Conservation (phyloP, 2,888 invertebrate genomes). For the Agapostemon virescens region DNA sequence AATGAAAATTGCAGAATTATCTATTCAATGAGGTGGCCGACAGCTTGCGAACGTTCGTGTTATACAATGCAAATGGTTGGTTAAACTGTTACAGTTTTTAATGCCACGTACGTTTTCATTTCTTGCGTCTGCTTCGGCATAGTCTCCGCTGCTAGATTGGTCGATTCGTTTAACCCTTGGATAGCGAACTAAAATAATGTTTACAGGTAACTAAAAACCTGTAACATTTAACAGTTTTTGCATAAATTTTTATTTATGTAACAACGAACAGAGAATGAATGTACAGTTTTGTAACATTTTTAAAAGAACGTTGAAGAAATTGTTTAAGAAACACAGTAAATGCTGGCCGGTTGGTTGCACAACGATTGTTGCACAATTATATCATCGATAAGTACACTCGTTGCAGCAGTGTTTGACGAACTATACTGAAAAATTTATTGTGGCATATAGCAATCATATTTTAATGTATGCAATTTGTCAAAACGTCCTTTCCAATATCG, state of each 20-base stretch:
- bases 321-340: background rate
- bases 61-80: background rate
- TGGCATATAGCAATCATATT: background rate
- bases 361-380: background rate
- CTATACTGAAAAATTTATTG: background rate
- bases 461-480: background rate
- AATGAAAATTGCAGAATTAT: slow-evolving; percentile 10
- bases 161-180: background rate
- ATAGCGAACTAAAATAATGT: too few relatives aligned
- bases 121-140: background rate
- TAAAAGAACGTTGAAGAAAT: background rate
- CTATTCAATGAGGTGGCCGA: background rate
- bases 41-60: background rate
- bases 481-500: background rate
- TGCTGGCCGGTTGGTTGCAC: background rate
- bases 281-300: background rate
- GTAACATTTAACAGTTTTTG: too few relatives aligned
- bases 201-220: too few relatives aligned
- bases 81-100: background rate
- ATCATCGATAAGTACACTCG: background rate
- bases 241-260: background rate
- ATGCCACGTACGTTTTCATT: too few relatives aligned
- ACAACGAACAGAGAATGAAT: background rate
- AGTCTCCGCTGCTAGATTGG: background rate
- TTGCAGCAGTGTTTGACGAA: background rate